Evolutionary conservation across 2,888 invertebrate species (phyloP), one percentile per base, ranked within the genome.

Genomic region (Anarsia innoxiella): DNA sequence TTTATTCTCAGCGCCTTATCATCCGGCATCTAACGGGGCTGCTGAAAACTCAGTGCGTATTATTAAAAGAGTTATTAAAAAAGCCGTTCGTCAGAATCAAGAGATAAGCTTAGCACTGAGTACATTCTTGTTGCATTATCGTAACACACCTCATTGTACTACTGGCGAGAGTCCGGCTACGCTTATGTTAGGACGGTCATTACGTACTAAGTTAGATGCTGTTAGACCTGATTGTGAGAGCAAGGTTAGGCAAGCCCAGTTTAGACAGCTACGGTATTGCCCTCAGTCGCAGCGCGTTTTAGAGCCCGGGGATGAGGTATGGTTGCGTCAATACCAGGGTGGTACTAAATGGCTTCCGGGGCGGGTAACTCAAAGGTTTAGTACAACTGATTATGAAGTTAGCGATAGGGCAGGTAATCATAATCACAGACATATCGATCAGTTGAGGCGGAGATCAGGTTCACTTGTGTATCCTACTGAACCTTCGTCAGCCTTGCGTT

Each of bases 21-120:
- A 31, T 12, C 31, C 31, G 1, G 16, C 33, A 2, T 23, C 25
- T 10, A 33, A 33, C 12, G 33, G 33, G 2, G 33, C 33, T 1
- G 25, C 25, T 3, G 33, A 33, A 23, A 33, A 33, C 10, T 13
- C 33, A 4, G 33, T 33, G 6, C 15, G 19, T 9, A 23, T 12
- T 11, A 8, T 33, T 10, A 33, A 33, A 15, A 23, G n/a, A 26
- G 33, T 26, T 1, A n/a, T 33, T n/a, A 33, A 25, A 26, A 33
- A 33, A 10, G 30, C 30, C 1, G n/a, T 15, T 14, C 8, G 15
- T 2, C 12, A 15, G 12, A 15, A 13, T 15, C 2, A 2, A 2
- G 30, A 30, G 4, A 15, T 30, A 5, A 15, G 1, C 10, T 14
- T 15, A 15, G 1, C 1, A 1, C n/a, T 30, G 15, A 30, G 15